Percentiles rank a stretch among this genome's conserved stretches.
Evolutionary conservation across 1,140 invertebrate species (phyloP).

Genomic region (Cataglyphis hispanica): DNA sequence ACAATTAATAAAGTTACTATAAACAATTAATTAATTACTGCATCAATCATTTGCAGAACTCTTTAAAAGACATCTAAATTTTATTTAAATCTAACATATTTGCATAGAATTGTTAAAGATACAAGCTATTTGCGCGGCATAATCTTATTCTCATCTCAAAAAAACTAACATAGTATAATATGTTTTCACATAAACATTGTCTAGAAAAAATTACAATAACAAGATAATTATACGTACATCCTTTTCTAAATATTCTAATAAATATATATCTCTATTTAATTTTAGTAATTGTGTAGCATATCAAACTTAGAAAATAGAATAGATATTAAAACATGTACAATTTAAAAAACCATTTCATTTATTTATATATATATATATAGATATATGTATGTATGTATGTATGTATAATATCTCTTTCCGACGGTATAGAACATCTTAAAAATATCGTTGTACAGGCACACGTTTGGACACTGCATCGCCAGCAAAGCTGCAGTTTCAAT

Average conservation of each 20-base stretch:
- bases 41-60: neutral
- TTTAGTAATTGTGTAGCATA: neutral
- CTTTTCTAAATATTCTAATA: neutral
- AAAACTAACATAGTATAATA: neutral
- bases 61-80: neutral
- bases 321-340: neutral
- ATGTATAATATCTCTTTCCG: conserved; percentile 61
- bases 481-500: conserved; percentile 24
- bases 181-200: conserved; percentile 15
- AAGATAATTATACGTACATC: neutral
- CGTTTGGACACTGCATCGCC: conserved; percentile 53
- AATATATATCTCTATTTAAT: neutral
- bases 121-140: neutral
- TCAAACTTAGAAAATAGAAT: neutral
- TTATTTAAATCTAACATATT: neutral
- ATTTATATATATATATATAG: conserved; percentile 38
- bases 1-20: neutral
- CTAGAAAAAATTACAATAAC: neutral
- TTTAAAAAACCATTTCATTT: conserved; percentile 71
- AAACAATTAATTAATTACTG: conserved; percentile 43
- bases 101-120: neutral
- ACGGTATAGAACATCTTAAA: conserved; percentile 68
- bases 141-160: neutral
- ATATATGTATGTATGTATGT: too few species aligned
- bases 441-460: conserved; percentile 74